These are phyloP conservation scores for Drosophila fungiperda DNA, from an alignment of 2,888 invertebrate genomes.

Conservation along the genomic window DNA sequence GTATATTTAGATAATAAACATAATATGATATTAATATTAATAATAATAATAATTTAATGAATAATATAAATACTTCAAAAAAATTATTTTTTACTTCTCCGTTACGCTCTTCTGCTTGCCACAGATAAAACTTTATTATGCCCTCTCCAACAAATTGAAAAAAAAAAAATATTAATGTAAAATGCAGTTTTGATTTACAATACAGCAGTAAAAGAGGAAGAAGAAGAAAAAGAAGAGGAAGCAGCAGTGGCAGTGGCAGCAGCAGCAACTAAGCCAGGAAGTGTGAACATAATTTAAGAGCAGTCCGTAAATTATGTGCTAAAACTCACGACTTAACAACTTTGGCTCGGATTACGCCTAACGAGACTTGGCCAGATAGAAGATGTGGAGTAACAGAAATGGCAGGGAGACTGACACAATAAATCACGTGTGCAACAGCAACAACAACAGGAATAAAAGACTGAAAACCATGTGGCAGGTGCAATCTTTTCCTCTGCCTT, in stretches of 20 bases:
- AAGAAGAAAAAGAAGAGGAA: background rate
- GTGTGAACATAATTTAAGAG: slow-evolving; percentile 69
- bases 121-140: background rate
- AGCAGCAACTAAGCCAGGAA: slow-evolving; percentile 16
- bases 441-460: slow-evolving; percentile 13
- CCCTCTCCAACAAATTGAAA: background rate
- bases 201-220: slow-evolving; percentile 11
- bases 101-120: background rate
- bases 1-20: no score
- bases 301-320: slow-evolving; percentile 51
- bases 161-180: slow-evolving; percentile 3
- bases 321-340: slow-evolving; percentile 29
- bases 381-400: background rate
- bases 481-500: slow-evolving; percentile 24
- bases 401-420: slow-evolving; percentile 23
- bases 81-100: background rate
- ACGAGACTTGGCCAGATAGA: slow-evolving; percentile 11
- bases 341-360: slow-evolving; percentile 38
- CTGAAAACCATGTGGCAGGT: slow-evolving; percentile 39
- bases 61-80: no score
- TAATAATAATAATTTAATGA: no score
- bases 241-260: background rate
- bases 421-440: slow-evolving; percentile 42
- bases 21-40: no score
- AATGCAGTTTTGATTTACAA: slow-evolving; percentile 75